Evolutionary conservation across 2,888 invertebrate genomes (phyloP).

Genomic region (Callosobruchus maculatus): DNA sequence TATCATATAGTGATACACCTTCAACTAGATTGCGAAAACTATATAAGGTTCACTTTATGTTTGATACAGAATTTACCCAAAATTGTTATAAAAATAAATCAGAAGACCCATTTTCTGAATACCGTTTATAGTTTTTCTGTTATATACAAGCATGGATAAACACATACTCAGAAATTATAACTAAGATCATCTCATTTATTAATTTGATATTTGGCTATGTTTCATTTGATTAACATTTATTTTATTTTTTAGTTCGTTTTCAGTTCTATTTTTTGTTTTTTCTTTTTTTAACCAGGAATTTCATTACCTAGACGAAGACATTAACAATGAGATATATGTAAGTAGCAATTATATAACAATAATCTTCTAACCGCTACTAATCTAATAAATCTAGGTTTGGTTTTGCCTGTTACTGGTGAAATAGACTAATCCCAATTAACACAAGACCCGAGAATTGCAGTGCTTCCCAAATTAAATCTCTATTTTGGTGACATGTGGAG

Average conservation of each 20-base stretch:
- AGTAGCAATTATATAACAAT: neutral
- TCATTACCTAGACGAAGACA: conserved; percentile 36
- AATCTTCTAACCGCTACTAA: neutral
- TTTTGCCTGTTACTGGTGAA: no score
- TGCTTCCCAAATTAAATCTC: neutral
- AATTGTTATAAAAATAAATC: no score
- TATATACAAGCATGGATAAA: no score
- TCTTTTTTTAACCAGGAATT: conserved; percentile 41
- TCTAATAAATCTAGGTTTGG: no score
- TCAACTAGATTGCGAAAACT: no score
- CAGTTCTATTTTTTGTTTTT: conserved; percentile 22
- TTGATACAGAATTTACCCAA: no score
- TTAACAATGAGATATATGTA: conserved; percentile 33
- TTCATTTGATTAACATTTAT: neutral
- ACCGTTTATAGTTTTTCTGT: no score
- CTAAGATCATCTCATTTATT: neutral
- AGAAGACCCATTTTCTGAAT: no score
- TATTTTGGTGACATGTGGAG: no score
- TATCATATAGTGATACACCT: no score
- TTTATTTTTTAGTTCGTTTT: conserved; percentile 10
- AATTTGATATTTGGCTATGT: no score
- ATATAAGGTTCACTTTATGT: no score
- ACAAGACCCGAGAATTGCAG: neutral
- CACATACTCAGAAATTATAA: neutral
- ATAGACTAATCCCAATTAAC: neutral